Evolutionary conservation across 2,888 invertebrate species (phyloP), one percentile per base, ranked within the genome.

Genomic region (Halocaridina rubra): DNA sequence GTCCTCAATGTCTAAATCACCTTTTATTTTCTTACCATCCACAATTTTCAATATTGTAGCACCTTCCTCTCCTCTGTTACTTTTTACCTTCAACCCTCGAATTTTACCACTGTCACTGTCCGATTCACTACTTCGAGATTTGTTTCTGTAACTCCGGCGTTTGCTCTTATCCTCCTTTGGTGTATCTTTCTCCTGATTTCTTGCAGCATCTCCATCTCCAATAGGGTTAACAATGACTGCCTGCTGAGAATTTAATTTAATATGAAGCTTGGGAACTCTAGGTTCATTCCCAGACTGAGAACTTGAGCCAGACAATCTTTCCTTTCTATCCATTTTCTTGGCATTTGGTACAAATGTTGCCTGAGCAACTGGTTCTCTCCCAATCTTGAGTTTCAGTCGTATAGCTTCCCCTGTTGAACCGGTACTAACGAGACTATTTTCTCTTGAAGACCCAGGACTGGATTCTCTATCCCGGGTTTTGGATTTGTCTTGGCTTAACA

Each of bases 201-300:
- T 82, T 64, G 24, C 53, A 33, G 74, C 39, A 24, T 88, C 86
- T 46, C 71, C 78, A 29, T 81, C 85, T 4, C 80, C 87, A 5
- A 79, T 53, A 46, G 88, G 77, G 53, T 88, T 88, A 10, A 88
- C 84, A 53, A 88, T 88, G 13, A 86, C 86, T 27, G 88, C 79
- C 24, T 86, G 82, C 29, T 81, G 82, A n/a, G 88, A 86, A 22
- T 81, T 74, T 19, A 88, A 75, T 64, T 88, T 88, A 46, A 88
- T 88, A 61, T 88, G 88, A 32, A 88, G 77, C 59, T 88, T 88
- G 30, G 88, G 88, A 46, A 88, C 80, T 53, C 87, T 72, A 39
- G 81, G 87, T 39, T 87, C 87, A n/a, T 27, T 82, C 10, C 53
- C 80, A 7, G 74, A 24, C n/a, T 59, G 77, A 13, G 69, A 80